Base-by-base conservation (phyloP, 2,113 vertebrate genomes). In the Illadopsis cleaveri region DNA sequence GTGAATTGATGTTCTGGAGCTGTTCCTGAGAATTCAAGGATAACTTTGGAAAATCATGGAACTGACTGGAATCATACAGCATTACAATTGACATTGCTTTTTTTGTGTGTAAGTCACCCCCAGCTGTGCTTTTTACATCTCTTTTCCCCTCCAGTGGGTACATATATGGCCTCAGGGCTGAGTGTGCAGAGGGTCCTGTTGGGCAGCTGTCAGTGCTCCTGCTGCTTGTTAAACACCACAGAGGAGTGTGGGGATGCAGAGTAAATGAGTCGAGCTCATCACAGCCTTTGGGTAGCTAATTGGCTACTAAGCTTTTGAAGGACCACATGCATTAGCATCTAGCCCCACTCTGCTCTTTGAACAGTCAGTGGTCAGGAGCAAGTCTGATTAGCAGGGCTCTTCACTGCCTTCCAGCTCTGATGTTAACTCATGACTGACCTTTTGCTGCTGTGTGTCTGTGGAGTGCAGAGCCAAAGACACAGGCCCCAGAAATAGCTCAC, bases 261-360 rank as follows among this genome's bases (percentile, higher is more conserved):
- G 48, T 25, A 86, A 96, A 86, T 30, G 83, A 86, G 30, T 3
- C 51, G 75, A 60, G 88, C 50, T 94, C 92, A 86, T 91, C 90
- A 21, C 5, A 84, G 86, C 88, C 77, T 89, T 95, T 60, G 33
- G 86, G 80, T 76, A 95, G 40, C 47, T 91, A 95, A 96, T 82
- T 95, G 90, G 86, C 85, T 73, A 15, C 71, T 33, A 54, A 88
- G 60, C 45, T 92, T 88, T 89, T 86, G 60, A 82, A 70, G 93
- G 71, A 88, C 70, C 94, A 93, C 64, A 82, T 47, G 31, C 86
- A 79, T 91, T 57, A 86, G 44, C 42, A 48, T 66, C 57, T 22
- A 79, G 70, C 40, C 53, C 57, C 45, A 21, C 45, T 78, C 76
- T 40, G n/a, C 77, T 73, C 86, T 95, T 81, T 86, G 90, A 81